Evolutionary conservation across 2,113 vertebrate genomes (phyloP).

Genomic region (Pygoscelis adeliae): DNA sequence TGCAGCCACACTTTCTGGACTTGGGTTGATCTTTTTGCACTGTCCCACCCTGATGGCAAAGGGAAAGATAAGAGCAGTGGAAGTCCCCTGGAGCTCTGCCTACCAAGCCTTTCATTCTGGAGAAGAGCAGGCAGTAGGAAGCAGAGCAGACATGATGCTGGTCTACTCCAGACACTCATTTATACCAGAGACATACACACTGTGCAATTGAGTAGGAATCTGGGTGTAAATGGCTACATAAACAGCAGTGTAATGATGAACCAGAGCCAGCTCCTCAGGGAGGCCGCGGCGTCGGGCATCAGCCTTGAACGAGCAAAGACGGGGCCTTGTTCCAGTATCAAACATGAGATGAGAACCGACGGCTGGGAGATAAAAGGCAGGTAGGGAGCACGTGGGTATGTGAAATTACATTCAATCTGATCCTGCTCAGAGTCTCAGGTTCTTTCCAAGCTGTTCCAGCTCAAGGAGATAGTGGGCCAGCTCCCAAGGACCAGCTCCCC

Average conservation of each 20-base stretch:
- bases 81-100: background rate
- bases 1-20: background rate
- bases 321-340: background rate
- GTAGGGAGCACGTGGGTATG: background rate
- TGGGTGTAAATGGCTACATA: background rate
- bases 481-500: background rate
- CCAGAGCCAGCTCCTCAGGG: background rate
- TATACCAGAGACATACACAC: background rate
- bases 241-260: background rate
- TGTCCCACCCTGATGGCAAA: background rate
- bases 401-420: background rate
- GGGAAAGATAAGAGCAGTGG: background rate
- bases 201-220: background rate
- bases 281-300: fast-evolving
- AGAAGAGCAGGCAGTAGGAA: background rate
- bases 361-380: background rate
- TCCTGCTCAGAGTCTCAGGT: background rate
- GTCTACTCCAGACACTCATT: background rate
- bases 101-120: background rate
- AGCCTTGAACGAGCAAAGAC: background rate
- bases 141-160: background rate
- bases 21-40: background rate
- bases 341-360: background rate
- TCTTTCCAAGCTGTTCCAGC: background rate
- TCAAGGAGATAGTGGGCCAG: background rate